Conservation (phyloP, 1,140 invertebrate species). For the Leptopilina boulardi region DNA sequence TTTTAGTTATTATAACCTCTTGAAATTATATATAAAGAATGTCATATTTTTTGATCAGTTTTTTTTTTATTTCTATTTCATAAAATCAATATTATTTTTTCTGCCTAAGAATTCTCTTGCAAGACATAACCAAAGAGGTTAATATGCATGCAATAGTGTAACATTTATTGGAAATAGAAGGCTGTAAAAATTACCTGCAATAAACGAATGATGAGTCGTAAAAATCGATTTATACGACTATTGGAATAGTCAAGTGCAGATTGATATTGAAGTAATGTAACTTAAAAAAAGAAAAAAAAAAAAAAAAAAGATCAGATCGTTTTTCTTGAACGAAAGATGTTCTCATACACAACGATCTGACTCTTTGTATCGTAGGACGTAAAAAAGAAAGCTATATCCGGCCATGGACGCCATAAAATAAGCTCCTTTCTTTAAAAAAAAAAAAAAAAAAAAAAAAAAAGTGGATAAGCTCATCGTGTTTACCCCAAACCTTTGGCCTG, state of each 20-base stretch:
- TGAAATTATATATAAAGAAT: no score
- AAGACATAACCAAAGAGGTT: neutral
- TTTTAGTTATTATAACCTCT: neutral
- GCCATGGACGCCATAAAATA: constrained; percentile 22
- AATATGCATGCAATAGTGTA: neutral
- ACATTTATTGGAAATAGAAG: neutral
- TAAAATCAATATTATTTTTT: no score
- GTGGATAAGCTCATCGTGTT: constrained; percentile 1
- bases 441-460: no score
- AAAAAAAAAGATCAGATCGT: neutral
- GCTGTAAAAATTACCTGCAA: constrained; percentile 7
- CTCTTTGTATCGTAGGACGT: constrained; percentile 4
- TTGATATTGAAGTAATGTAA: constrained; percentile 20
- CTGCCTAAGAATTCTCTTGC: neutral
- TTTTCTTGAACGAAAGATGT: neutral
- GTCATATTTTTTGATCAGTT: no score
- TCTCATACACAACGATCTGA: neutral
- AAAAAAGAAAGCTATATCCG: constrained; percentile 27
- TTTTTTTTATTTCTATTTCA: no score
- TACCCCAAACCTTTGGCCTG: neutral
- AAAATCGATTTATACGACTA: constrained; percentile 29
- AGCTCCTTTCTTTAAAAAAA: constrained; percentile 10
- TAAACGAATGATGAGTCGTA: neutral
- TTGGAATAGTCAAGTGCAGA: neutral
- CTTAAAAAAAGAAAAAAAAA: neutral